A percentile compares a stretch with the other conserved stretches of the same genome.
These are phyloP conservation scores for Cotesia glomerata DNA, from an alignment of 1,140 invertebrate species.

Conservation along the genomic window DNA sequence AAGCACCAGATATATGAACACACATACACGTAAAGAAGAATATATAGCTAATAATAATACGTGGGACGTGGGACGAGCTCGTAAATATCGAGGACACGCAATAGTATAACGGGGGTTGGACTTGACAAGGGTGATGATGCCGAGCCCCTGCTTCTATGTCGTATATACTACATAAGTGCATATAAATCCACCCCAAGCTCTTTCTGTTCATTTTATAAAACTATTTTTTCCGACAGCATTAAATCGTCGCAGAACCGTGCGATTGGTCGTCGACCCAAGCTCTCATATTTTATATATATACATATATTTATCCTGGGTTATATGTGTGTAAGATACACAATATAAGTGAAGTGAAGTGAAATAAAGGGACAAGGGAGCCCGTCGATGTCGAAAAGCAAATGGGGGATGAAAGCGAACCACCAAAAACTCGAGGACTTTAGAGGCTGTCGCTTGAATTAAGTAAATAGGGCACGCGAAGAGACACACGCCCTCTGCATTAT, in stretches of 20 bases:
- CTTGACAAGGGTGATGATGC: conserved; percentile 5
- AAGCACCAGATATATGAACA: no score
- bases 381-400: conserved; percentile 24
- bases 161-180: no score
- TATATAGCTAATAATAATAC: neutral
- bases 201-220: neutral
- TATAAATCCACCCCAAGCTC: conserved; percentile 1
- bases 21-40: no score
- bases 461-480: conserved; percentile 58
- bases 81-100: conserved; percentile 16
- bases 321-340: neutral
- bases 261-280: conserved; percentile 16
- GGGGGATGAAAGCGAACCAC: conserved; percentile 24
- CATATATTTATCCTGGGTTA: no score
- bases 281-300: conserved; percentile 4
- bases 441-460: conserved; percentile 45
- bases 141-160: neutral
- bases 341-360: neutral
- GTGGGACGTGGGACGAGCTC: neutral
- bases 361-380: no score
- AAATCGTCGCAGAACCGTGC: conserved; percentile 25
- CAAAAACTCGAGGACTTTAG: conserved; percentile 20
- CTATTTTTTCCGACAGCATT: conserved; percentile 13
- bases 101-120: conserved; percentile 16
- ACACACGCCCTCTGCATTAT: conserved; percentile 58